Evolutionary conservation across 2,113 vertebrate genomes (phyloP), one percentile per base, ranked within the genome.

Genomic region (Malurus alboscapulatus): DNA sequence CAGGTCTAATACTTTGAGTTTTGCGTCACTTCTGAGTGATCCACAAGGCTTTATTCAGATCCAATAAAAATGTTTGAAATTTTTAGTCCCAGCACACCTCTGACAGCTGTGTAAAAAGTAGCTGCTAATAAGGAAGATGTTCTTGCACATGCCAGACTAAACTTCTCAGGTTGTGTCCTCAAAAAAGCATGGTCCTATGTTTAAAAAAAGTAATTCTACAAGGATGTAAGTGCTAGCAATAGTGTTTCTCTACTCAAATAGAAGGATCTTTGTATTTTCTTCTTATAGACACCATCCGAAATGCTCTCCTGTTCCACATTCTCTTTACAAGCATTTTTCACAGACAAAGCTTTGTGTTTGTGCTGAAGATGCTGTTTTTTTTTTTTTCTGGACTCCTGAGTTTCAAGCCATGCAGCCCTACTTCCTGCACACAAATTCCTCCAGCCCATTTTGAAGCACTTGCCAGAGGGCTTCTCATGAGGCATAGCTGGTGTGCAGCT

Each of bases 81-180:
- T 13, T 22, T 32, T 27, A 53, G 38, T 53, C 0, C 0, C 12
- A 59, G 54, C 2, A 66, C 2, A 32, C 9, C 6, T 32, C 38
- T 68, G 45, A 61, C 32, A 86, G 15, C 38, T 68, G 54, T 27
- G 38, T 14, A 32, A 61, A 45, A 53, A 22, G 26, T 18, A n/a
- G 54, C 7, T 36, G 21, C 17, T 22, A 22, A 27, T 27, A 51
- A 59, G 15, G 20, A 38, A 59, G 14, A 61, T 51, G n/a, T 18
- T 53, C 54, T 32, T 53, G 32, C 18, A 77, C 22, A 7, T 17
- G 17, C 32, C 22, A 44, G n/a, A 59, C 21, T 59, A 15, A 86
- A 44, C 7, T 68, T 42, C 16, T 30, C 20, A 45, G 32, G 11
- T 24, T 68, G 14, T 16, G 12, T 38, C 14, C 68, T 36, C 0